Evolutionary conservation across 2,113 vertebrate species (phyloP).

Genomic region (Nesospiza acunhae): DNA sequence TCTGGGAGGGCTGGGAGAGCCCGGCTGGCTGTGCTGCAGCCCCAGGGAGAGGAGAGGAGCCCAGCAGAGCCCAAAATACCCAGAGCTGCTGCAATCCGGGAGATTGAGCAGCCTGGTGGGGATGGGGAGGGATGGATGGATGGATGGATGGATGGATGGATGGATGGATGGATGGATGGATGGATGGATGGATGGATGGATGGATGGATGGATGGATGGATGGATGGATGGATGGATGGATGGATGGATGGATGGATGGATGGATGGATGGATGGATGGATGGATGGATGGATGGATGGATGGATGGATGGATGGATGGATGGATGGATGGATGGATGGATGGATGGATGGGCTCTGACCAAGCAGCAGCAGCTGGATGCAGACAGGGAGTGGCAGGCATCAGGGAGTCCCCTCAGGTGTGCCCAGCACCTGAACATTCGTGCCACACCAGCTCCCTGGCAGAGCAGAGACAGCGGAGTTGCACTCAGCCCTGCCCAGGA

Average conservation of each 20-base stretch:
- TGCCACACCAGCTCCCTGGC: neutral
- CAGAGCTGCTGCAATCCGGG: too few species aligned
- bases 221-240: neutral
- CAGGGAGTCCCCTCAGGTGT: neutral
- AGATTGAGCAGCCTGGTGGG: too few species aligned
- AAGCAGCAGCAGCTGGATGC: neutral
- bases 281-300: neutral
- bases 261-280: neutral
- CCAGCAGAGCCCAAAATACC: neutral
- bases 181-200: neutral
- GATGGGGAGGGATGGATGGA: too few species aligned
- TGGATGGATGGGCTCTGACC: neutral
- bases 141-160: neutral
- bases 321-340: too few species aligned
- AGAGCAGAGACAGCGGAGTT: neutral
- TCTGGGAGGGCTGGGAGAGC: neutral
- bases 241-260: neutral
- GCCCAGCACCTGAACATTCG: accelerated
- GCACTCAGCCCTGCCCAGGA: neutral
- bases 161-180: neutral
- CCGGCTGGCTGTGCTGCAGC: neutral
- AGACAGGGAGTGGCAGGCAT: accelerated
- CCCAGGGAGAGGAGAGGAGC: neutral
- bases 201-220: neutral
- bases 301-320: neutral